Evolutionary conservation across 2,113 vertebrate genomes (phyloP).

Genomic region (Bucco capensis): DNA sequence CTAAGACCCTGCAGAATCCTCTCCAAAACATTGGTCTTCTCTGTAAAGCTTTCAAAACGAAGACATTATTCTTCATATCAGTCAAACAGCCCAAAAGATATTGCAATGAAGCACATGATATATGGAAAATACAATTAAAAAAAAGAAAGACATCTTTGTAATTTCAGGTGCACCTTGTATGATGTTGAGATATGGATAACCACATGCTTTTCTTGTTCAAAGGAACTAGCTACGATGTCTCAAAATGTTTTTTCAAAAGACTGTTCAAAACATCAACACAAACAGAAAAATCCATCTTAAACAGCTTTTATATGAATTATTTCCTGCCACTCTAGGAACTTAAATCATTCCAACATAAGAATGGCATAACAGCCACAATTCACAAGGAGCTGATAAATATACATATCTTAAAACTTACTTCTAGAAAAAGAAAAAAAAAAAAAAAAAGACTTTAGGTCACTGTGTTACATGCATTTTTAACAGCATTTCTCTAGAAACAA

Average conservation of each 20-base stretch:
- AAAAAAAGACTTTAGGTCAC: not conserved
- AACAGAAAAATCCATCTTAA: not conserved
- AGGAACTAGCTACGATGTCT: not conserved
- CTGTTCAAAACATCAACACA: not conserved
- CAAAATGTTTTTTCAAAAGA: not conserved
- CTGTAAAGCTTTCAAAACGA: not conserved
- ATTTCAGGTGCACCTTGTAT: not conserved
- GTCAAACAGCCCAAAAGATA: not conserved
- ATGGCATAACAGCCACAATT: not conserved
- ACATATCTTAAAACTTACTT: not conserved
- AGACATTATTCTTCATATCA: not conserved
- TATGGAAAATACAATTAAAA: not conserved
- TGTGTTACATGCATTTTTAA: not conserved
- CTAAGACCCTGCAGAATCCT: not conserved
- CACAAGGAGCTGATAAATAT: not conserved
- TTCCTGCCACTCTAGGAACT: not conserved
- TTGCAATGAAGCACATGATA: not conserved
- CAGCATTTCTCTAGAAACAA: not conserved
- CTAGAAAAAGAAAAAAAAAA: not conserved
- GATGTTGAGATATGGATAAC: not conserved
- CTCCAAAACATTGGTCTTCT: not conserved
- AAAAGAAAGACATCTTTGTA: not conserved
- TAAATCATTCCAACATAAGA: not conserved
- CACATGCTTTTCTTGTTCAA: not conserved
- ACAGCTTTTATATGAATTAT: not conserved